phyloP scores from a whole-genome alignment of 2,797 vertebrate species.

The Labeo calbasu region DNA sequence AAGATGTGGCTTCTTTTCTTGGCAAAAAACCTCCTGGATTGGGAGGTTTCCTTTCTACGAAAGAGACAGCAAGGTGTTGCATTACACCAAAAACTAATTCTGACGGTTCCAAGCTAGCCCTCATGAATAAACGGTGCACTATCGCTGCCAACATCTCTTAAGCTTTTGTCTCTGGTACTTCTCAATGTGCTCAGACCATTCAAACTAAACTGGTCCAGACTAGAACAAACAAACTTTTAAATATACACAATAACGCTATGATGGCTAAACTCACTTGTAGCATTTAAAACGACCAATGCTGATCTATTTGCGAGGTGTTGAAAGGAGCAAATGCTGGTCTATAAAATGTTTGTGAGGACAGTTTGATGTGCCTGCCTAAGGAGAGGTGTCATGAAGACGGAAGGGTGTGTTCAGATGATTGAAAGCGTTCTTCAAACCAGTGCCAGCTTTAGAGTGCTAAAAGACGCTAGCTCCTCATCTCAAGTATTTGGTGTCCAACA shows the following conservation, averaged over 20 bases:
- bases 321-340: slow-evolving; percentile 12
- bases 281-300: background rate
- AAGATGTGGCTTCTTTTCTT: slow-evolving; percentile 67
- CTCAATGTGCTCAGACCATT: slow-evolving; percentile 28
- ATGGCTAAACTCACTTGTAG: slow-evolving; percentile 17
- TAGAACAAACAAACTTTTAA: background rate
- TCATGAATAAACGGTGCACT: slow-evolving; percentile 54
- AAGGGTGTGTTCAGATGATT: slow-evolving; percentile 22
- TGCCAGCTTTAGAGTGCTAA: slow-evolving; percentile 48
- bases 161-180: slow-evolving; percentile 20
- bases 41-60: slow-evolving; percentile 74
- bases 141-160: slow-evolving; percentile 35
- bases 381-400: slow-evolving; percentile 1
- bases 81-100: slow-evolving; percentile 61
- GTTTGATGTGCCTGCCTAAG: slow-evolving; percentile 1
- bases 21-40: slow-evolving; percentile 56
- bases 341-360: slow-evolving; percentile 7
- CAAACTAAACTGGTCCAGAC: background rate
- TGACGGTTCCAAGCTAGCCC: slow-evolving; percentile 66
- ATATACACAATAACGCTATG: background rate
- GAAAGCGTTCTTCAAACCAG: slow-evolving; percentile 38
- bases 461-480: slow-evolving; percentile 59
- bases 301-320: slow-evolving; percentile 36
- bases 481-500: slow-evolving; percentile 70
- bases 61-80: slow-evolving; percentile 66